Conservation (phyloP, 1,140 invertebrate genomes). For the Cheumatopsyche charites region DNA sequence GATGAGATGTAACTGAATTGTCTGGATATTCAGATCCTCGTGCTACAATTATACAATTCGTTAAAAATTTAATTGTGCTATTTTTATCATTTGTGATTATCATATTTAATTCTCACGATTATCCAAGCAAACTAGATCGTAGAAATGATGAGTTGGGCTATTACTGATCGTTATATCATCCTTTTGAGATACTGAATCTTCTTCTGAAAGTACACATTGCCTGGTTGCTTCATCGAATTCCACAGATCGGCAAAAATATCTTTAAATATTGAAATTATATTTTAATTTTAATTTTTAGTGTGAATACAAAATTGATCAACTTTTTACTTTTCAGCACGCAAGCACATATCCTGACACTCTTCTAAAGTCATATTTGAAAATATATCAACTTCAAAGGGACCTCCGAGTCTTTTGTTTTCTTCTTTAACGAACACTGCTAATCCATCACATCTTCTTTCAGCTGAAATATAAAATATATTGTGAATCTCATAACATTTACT, state of each 20-base stretch:
- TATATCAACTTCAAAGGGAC: slow-evolving; percentile 85
- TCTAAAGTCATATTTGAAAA: slow-evolving; percentile 83
- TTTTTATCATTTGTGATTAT: not conserved
- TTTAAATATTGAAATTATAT: slow-evolving; percentile 49
- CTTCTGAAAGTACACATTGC: slow-evolving; percentile 84
- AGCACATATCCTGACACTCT: slow-evolving; percentile 81
- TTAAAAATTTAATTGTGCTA: not conserved
- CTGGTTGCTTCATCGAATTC: slow-evolving; percentile 86
- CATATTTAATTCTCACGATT: slow-evolving; percentile 70
- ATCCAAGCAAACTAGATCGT: slow-evolving; percentile 83
- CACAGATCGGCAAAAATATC: slow-evolving; percentile 87
- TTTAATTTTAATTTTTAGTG: not conserved
- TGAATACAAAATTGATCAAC: slow-evolving; percentile 49
- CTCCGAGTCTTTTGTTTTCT: slow-evolving; percentile 84
- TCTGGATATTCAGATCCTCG: slow-evolving; percentile 84
- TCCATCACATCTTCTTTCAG: slow-evolving; percentile 83
- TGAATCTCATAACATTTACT: too few relatives aligned
- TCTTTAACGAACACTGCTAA: slow-evolving; percentile 86
- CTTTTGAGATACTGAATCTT: slow-evolving; percentile 86
- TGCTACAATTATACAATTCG: slow-evolving; percentile 51
- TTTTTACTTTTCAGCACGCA: slow-evolving; percentile 76
- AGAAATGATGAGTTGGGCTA: slow-evolving; percentile 82
- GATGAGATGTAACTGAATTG: slow-evolving; percentile 78
- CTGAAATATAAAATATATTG: slow-evolving; percentile 55
- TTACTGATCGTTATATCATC: slow-evolving; percentile 81